Evolutionary conservation across 1,140 invertebrate species (phyloP), one percentile per base, ranked within the genome.

Genomic region (Prorops nasuta): DNA sequence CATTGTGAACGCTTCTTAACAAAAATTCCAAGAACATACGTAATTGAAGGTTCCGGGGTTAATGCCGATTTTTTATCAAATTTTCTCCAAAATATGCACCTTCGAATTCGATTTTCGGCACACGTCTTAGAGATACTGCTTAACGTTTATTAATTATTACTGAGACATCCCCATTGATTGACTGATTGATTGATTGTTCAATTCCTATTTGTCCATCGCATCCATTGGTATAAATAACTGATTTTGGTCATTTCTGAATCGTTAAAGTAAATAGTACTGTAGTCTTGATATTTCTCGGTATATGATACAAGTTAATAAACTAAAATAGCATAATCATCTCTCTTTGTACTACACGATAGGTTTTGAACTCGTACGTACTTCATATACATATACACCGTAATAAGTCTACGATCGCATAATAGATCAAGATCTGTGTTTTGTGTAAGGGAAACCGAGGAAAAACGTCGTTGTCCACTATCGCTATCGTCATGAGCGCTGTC

Each of bases 341-440:
- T 74, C 69, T 74, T 73, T 75, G 65, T 73, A 77, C 65, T 73
- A 74, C 61, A 63, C 67, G 73, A 74, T 74, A 76, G 70, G 63
- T 71, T 69, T 74, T 75, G 67, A 69, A 63, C 68, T 73, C 67
- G 63, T 70, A 64, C 54, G 38, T 59, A 69, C 66, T 58, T 68
- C 63, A 67, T 64, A 71, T 61, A 64, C 55, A 60, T 66, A 56
- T 56, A 61, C 58, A 58, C 55, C 51, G 48, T 63, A 60, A 60
- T 54, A 50, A 60, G 46, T 60, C 60, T 71, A 63, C 66, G 63
- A 71, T 74, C 63, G 67, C 70, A 69, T 75, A 74, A 75, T 70
- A 70, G 65, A 69, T 62, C 66, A 73, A 64, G 67, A 71, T 73
- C 66, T 72, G 68, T 68, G 65, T 72, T 72, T 67, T 69, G 69